Conservation (phyloP, 1,140 invertebrate species). For the Oscheius sp. region DNA sequence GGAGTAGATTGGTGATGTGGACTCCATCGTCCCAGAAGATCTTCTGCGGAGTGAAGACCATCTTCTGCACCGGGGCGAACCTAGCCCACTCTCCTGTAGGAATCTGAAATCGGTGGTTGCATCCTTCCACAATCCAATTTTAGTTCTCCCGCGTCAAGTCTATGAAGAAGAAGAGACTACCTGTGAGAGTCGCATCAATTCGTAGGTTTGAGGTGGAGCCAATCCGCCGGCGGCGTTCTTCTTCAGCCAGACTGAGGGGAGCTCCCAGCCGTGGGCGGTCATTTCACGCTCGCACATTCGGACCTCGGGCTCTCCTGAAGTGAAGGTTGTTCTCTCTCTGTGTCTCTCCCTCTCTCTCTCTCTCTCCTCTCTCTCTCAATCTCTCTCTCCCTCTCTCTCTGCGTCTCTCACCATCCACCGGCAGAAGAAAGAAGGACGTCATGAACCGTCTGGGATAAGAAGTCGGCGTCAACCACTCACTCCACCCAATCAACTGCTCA, state of each 20-base stretch:
- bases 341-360: not conserved
- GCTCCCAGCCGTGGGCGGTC: slow-evolving; percentile 30
- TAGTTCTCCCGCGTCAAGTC: not conserved
- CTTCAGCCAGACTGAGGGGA: slow-evolving; percentile 3
- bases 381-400: not conserved
- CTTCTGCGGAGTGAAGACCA: slow-evolving; percentile 25
- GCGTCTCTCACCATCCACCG: slow-evolving; percentile 6
- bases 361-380: not conserved
- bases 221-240: slow-evolving; percentile 12
- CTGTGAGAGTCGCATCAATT: slow-evolving; percentile 33
- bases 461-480: slow-evolving; percentile 17
- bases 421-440: slow-evolving; percentile 17
- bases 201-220: slow-evolving; percentile 33
- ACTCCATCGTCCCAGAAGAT: not conserved
- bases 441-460: slow-evolving; percentile 28
- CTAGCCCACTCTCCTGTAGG: no score
- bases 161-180: not conserved
- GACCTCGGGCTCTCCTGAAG: slow-evolving; percentile 28
- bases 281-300: slow-evolving; percentile 32
- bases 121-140: not conserved
- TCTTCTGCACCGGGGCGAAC: no score
- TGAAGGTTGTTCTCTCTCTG: not conserved
- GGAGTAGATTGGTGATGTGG: slow-evolving; percentile 7
- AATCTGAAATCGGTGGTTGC: slow-evolving; percentile 15
- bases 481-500: slow-evolving; percentile 21